These are phyloP conservation scores for Labeo catla DNA, from an alignment of 2,113 vertebrate genomes.

Conservation along the genomic window DNA sequence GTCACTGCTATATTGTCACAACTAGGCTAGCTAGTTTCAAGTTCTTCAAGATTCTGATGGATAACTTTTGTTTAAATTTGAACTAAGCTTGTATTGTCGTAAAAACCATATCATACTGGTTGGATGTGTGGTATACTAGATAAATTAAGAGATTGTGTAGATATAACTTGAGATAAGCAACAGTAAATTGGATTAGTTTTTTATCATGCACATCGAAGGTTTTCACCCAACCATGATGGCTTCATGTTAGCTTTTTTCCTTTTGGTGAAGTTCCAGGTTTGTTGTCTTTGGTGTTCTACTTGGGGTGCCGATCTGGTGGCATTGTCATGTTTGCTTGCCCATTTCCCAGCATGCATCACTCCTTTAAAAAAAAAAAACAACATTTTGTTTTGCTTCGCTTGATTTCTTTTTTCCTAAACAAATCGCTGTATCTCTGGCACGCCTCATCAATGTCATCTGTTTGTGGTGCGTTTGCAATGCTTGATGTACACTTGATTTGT, in stretches of 20 bases:
- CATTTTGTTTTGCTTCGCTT: slow-evolving; percentile 42
- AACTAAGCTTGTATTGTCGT: background rate
- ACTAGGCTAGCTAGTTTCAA: background rate
- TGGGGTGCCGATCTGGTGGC: background rate
- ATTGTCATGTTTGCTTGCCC: slow-evolving; percentile 7
- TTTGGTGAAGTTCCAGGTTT: background rate
- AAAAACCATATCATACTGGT: background rate
- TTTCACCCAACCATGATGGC: background rate
- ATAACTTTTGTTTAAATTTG: background rate
- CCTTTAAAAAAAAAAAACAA: background rate
- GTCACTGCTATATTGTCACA: background rate
- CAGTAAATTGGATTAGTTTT: background rate
- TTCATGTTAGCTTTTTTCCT: background rate
- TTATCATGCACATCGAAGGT: background rate
- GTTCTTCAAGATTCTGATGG: background rate
- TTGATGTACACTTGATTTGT: slow-evolving; percentile 56
- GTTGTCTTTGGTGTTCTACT: background rate
- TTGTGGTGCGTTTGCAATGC: slow-evolving; percentile 57
- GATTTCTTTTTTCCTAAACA: slow-evolving; percentile 61
- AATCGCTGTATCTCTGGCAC: slow-evolving; percentile 68
- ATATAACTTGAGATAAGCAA: background rate
- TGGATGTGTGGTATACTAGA: background rate
- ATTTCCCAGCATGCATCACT: slow-evolving; percentile 35
- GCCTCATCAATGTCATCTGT: slow-evolving; percentile 89
- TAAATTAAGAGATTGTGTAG: background rate